Base-by-base conservation (phyloP, 2,888 invertebrate species). In the Drosophila rubida region DNA sequence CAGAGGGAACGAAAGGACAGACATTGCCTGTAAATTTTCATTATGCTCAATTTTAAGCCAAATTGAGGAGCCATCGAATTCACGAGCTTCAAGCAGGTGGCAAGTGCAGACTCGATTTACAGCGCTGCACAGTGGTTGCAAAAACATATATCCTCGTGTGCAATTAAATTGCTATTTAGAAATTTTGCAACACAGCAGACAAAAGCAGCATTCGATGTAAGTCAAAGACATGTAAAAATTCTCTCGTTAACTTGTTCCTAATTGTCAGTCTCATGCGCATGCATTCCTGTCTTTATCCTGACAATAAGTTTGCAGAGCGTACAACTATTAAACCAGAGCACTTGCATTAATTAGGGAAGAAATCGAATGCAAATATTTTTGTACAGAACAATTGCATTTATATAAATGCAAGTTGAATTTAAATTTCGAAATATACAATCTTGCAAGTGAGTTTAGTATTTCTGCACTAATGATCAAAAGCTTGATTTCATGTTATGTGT, bases 11-110 rank as follows among this genome's bases (percentile, higher is more conserved):
- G 3, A 1, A 5, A n/a, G 8, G 8, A 3, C n/a, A n/a, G 2
- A n/a, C n/a, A 8, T 7, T 13, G 25, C 27, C 44, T 58, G 59
- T 63, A 69, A 67, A 64, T 62, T 63, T 69, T 65, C 74, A 77
- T 77, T 77, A 73, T 44, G 66, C 66, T 62, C 46, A 53, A 69
- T 69, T 75, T 65, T 45, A 54, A 60, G 45, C 50, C 57, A 69
- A 76, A 75, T 74, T 65, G 64, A 69, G 55, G 11, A 37, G 39
- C 50, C 19, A 19, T 19, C 19, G 19, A 19, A 2, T 19, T 19
- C 19, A 19, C 19, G 3, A n/a, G 41, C 46, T 60, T 70, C 45
- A 22, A 45, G 32, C 37, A 42, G 37, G 23, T 59, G 51, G 23
- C 42, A 41, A 41, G 30, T 23, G 50, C 11, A 32, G 32, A n/a